Evolutionary conservation across 2,888 invertebrate species (phyloP).

Genomic region (Crossocerus cetratus): DNA sequence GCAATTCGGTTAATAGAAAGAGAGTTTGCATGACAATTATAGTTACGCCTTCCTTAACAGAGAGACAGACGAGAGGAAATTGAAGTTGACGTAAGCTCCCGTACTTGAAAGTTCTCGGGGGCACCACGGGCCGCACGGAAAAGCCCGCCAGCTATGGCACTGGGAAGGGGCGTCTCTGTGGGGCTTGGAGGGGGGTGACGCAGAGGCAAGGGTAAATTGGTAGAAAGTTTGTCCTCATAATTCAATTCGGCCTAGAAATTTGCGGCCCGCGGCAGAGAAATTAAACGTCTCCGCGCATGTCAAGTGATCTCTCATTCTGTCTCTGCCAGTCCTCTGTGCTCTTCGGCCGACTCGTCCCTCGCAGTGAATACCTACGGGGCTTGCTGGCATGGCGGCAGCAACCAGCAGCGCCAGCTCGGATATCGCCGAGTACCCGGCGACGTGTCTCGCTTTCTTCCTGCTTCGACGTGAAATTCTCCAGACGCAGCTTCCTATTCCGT

Average conservation of each 20-base stretch:
- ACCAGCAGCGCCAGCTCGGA: slow-evolving; percentile 34
- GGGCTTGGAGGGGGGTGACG: not conserved
- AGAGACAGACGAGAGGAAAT: not conserved
- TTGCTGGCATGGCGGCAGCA: slow-evolving; percentile 1
- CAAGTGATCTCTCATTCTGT: slow-evolving; percentile 33
- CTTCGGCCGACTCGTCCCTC: too few relatives aligned
- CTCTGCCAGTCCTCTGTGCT: too few relatives aligned
- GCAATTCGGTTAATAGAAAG: too few relatives aligned
- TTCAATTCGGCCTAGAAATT: slow-evolving; percentile 46
- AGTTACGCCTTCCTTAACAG: too few relatives aligned
- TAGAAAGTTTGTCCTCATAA: slow-evolving; percentile 33
- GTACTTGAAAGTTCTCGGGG: not conserved
- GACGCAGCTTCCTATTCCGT: slow-evolving; percentile 26
- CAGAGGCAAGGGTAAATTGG: not conserved
- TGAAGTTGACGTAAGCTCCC: not conserved
- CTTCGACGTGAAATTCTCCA: slow-evolving; percentile 49
- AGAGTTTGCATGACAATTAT: too few relatives aligned
- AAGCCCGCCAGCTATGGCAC: too few relatives aligned
- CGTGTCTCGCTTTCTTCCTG: slow-evolving; percentile 24
- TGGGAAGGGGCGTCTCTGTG: too few relatives aligned
- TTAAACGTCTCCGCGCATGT: slow-evolving; percentile 53
- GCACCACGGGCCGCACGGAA: not conserved
- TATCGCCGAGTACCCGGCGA: slow-evolving; percentile 35
- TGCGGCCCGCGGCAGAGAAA: slow-evolving; percentile 32
- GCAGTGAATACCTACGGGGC: not conserved